Base-by-base conservation (phyloP, 2,888 invertebrate genomes). In the Dusona sp. region DNA sequence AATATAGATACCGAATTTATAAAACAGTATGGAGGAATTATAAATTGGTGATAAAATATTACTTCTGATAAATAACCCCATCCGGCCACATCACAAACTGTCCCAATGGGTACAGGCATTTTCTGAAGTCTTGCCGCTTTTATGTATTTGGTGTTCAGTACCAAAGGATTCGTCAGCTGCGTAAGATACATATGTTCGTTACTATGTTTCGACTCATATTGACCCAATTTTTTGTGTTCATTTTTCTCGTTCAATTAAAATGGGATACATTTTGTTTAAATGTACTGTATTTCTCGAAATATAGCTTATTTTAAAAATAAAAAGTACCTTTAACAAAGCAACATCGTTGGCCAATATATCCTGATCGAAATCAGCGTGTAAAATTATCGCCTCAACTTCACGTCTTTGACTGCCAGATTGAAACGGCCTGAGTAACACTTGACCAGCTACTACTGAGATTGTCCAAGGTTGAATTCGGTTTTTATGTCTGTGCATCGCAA, bases 1-100 rank as follows among this genome's bases (percentile, higher is more conserved):
- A 64, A 45, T 19, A 29, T 54, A 19, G 4, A 42, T 42, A 42
- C 13, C n/a, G 2, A 9, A 42, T 29, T 33, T n/a, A n/a, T 0
- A 51, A 48, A 25, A 48, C 25, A 6, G 19, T 2, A n/a, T 1
- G 4, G n/a, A 48, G 2, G 8, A 29, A 29, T 29, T 4, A 48
- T 2, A 13, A 64, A 75, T 64, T 75, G 2, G 19, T 19, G 1
- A n/a, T 3, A 1, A 13, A 75, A 19, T 25, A 88, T 90, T 83
- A 93, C 93, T n/a, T 84, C 87, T 3, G 67, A 68, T 2, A 81
- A 84, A 48, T 92, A 91, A 38, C 93, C 93, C 93, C 93, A 93
- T 51, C 93, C 93, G 11, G 92, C 84, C 13, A 92, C 91, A 61
- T 90, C 87, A 33, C 93, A 93, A 0, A 84, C 7, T 0, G 89